phyloP scores from a whole-genome alignment of 2,888 invertebrate genomes.

The Scaptomyza polygonia region DNA sequence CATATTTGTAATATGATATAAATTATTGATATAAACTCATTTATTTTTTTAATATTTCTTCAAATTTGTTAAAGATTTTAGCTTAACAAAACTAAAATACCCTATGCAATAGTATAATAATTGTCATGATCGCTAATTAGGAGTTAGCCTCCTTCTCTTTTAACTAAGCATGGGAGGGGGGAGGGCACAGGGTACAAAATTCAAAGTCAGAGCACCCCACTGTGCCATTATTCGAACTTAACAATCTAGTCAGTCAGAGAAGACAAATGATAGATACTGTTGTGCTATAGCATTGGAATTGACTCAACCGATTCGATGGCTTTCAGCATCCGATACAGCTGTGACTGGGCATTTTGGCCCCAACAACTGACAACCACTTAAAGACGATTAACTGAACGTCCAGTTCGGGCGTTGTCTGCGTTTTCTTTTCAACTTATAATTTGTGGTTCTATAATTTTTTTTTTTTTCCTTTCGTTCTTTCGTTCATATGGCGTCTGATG shows the following conservation, averaged over 20 bases:
- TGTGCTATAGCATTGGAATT: constrained; percentile 54
- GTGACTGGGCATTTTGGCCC: constrained; percentile 35
- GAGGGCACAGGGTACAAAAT: too few relatives aligned
- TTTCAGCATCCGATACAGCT: constrained; percentile 1
- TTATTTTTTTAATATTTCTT: not conserved
- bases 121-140: constrained; percentile 63
- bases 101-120: constrained; percentile 52
- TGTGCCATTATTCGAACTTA: constrained; percentile 40
- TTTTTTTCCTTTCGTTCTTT: not conserved
- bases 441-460: constrained; percentile 42
- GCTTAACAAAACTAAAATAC: not conserved
- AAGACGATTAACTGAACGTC: constrained; percentile 60
- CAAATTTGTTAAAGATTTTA: not conserved
- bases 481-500: not conserved
- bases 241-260: constrained; percentile 36
- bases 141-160: constrained; percentile 14
- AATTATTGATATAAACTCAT: too few relatives aligned
- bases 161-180: constrained; percentile 14
- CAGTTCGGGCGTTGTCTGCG: constrained; percentile 14
- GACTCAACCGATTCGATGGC: constrained; percentile 37
- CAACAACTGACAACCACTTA: constrained; percentile 56
- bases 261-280: constrained; percentile 71
- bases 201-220: constrained; percentile 14
- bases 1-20: too few relatives aligned
- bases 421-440: constrained; percentile 30